Base-by-base conservation (phyloP, 2,888 invertebrate species). In the Tridacna gigas region DNA sequence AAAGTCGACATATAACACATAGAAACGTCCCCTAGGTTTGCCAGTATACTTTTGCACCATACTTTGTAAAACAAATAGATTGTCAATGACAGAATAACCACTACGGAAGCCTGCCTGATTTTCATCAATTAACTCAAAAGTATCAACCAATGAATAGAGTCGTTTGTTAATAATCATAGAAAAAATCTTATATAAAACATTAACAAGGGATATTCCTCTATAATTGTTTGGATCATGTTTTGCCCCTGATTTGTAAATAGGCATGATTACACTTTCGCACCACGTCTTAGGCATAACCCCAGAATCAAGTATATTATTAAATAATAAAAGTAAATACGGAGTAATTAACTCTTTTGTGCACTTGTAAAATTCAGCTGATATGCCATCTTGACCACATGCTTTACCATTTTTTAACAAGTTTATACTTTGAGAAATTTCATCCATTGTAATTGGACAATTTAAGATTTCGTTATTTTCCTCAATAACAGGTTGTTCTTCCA, bases 171-270 rank as follows among this genome's bases (percentile, higher is more conserved):
- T 69, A 47, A 69, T 28, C 20, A n/a, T 69, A 37, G 69, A 69
- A 47, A 69, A 69, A 15, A 69, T 69, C 51, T 51, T 51, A 51
- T 51, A 51, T 51, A 18, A 12, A 51, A 18, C 51, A 51, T 51
- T 51, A 51, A 69, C n/a, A n/a, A n/a, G n/a, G n/a, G n/a, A n/a
- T n/a, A n/a, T n/a, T n/a, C n/a, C n/a, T n/a, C n/a, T n/a, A n/a
- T n/a, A n/a, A n/a, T n/a, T n/a, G n/a, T n/a, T n/a, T n/a, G n/a
- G n/a, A n/a, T n/a, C n/a, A n/a, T n/a, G 3, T 51, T 25, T n/a
- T 47, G 20, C 77, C 77, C 22, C 65, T 51, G n/a, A 13, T 75
- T 83, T 83, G 69, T 67, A 45, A 63, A 63, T 47, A 63, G 63
- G 63, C 22, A n/a, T 63, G 11, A 63, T 63, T 9, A 63, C n/a